Conservation (phyloP, 1,140 invertebrate species). For the Anastrepha ludens region DNA sequence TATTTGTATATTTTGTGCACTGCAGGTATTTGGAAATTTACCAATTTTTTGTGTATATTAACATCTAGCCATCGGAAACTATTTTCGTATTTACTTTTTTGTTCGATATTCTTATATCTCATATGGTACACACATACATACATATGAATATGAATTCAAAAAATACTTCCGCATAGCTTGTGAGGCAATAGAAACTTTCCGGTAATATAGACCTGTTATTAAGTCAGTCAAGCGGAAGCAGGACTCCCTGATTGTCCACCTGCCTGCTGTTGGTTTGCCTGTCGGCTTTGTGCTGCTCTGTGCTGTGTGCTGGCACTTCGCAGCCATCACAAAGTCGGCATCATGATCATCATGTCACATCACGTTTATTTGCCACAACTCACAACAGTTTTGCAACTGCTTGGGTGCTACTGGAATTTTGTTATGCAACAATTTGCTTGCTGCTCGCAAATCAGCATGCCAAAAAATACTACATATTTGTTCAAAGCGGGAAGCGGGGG, state of each 20-base stretch:
- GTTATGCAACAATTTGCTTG: slow-evolving; percentile 49
- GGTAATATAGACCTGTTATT: slow-evolving; percentile 52
- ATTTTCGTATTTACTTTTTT: not conserved
- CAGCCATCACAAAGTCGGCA: slow-evolving; percentile 2
- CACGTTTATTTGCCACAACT: slow-evolving; percentile 43
- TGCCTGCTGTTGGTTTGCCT: not conserved
- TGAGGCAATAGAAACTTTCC: slow-evolving; percentile 43
- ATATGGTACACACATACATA: no score
- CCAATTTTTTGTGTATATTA: not conserved
- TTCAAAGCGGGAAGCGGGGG: not conserved
- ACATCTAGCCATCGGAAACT: not conserved
- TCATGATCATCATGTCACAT: slow-evolving; percentile 10
- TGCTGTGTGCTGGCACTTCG: not conserved
- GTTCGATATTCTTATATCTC: not conserved
- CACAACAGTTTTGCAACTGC: slow-evolving; percentile 9
- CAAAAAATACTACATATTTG: slow-evolving; percentile 35
- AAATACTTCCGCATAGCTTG: not conserved
- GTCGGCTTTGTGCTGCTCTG: not conserved
- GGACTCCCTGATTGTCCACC: not conserved
- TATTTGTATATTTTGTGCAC: not conserved
- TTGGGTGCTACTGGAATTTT: slow-evolving; percentile 45
- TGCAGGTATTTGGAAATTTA: not conserved
- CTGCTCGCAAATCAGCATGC: slow-evolving; percentile 45
- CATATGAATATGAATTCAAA: not conserved
- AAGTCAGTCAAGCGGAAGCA: slow-evolving; percentile 39